A percentile compares a stretch with the other conserved stretches of the same genome.
phyloP scores from a whole-genome alignment of 2,113 vertebrate species.

The Paralichthys olivaceus region DNA sequence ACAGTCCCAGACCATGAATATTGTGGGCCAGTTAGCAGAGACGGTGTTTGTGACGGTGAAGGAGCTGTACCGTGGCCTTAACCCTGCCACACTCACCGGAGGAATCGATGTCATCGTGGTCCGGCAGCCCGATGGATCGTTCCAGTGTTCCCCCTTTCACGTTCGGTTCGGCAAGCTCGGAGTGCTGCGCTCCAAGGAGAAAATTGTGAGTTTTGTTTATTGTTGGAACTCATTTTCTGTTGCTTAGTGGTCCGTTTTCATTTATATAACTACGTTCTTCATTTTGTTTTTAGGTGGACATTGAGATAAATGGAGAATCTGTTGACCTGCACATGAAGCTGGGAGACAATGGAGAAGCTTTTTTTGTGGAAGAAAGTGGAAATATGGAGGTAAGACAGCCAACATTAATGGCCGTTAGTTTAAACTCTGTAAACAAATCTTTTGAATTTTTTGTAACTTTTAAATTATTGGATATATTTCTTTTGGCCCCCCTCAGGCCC shows the following conservation, averaged over 20 bases:
- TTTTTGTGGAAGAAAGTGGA: constrained; percentile 91
- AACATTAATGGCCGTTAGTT: background rate
- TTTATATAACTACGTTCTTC: background rate
- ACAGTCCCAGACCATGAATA: constrained; percentile 91
- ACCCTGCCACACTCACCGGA: constrained; percentile 91
- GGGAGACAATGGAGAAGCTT: constrained; percentile 95
- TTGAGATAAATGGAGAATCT: constrained; percentile 92
- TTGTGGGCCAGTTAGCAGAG: constrained; percentile 92
- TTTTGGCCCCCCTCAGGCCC: constrained; percentile 60
- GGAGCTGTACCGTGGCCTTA: constrained; percentile 92
- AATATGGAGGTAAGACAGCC: constrained; percentile 81
- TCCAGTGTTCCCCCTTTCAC: constrained; percentile 93
- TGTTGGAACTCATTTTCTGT: background rate
- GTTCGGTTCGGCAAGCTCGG: constrained; percentile 96
- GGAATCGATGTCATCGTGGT: constrained; percentile 95
- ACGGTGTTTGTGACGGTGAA: constrained; percentile 89
- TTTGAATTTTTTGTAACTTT: too few relatives aligned
- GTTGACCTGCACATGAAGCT: constrained; percentile 96
- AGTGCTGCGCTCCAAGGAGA: constrained; percentile 92
- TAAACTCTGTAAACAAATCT: background rate
- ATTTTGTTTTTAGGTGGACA: constrained; percentile 88
- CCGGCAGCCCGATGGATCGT: constrained; percentile 89
- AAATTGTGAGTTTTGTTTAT: constrained; percentile 86
- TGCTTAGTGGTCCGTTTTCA: background rate
- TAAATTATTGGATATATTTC: background rate